Evolutionary conservation across 2,113 vertebrate genomes (phyloP), one percentile per base, ranked within the genome.

Genomic region (Planiliza haematocheilus): DNA sequence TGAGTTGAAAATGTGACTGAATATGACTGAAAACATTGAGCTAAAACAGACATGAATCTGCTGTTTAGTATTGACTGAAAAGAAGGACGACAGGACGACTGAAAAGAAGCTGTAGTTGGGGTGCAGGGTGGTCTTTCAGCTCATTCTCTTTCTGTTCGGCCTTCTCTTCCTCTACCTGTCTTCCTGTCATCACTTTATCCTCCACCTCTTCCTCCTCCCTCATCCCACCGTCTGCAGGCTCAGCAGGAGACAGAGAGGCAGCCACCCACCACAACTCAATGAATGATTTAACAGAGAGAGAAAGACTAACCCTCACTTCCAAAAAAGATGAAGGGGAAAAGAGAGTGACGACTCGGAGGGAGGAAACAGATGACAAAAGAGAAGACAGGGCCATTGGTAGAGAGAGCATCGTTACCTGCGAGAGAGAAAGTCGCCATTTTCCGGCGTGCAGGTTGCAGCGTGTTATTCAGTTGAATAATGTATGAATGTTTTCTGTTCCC

Each of bases 231-330:
- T 59, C 60, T 67, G 55, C 73, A 34, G 51, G 16, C 78, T 82
- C 83, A 79, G 79, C 76, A 77, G 79, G 68, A 79, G 71, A 69
- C 70, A 34, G 30, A 39, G 59, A 85, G 70, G 74, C 79, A 55
- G 41, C 78, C 60, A 56, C 66, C 69, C 71, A 60, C 62, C 71
- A 57, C 68, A 62, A 30, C 72, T 51, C 72, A 1, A 77, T 86
- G 60, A 13, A 83, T 83, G 69, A 83, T 83, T 85, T 63, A 82
- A 70, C 49, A 61, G 67, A 66, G 61, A 57, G 55, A 51, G 36
- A 30, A 30, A 45, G 56, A 63, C 9, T 8, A 24, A 34, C 37
- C 7, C 43, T 0, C 56, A 4, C 36, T 36, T 45, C 49, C 13
- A 16, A 56, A 30, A 76, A 37, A 70, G 75, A 74, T 75, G 53